Percentiles rank a stretch among this genome's conserved stretches.
These are phyloP conservation scores for Ormia ochracea DNA, from an alignment of 2,888 invertebrate genomes.

Conservation along the genomic window DNA sequence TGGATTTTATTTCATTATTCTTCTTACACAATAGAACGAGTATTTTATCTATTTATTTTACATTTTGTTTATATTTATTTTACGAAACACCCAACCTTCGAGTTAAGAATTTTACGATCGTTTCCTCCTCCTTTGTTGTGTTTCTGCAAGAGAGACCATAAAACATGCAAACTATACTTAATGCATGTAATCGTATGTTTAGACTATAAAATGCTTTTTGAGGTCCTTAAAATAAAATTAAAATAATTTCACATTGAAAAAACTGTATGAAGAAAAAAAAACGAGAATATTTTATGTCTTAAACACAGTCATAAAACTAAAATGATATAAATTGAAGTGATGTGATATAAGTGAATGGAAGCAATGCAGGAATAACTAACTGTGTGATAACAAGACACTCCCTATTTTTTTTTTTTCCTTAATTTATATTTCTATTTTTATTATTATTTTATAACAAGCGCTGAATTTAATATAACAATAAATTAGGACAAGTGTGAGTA, in stretches of 20 bases:
- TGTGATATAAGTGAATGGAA: slow-evolving; percentile 7
- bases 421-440: not conserved
- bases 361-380: not conserved
- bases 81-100: slow-evolving; percentile 35
- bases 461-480: slow-evolving; percentile 15
- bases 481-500: slow-evolving; percentile 55
- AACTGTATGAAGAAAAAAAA: too few species aligned
- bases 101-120: slow-evolving; percentile 41
- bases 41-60: slow-evolving; percentile 44
- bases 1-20: slow-evolving; percentile 30
- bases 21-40: slow-evolving; percentile 14
- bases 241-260: slow-evolving; percentile 62
- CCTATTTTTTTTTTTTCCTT: slow-evolving; percentile 44
- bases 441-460: slow-evolving; percentile 18
- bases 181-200: slow-evolving; percentile 59
- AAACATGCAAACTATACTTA: slow-evolving; percentile 61
- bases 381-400: slow-evolving; percentile 59
- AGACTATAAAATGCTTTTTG: slow-evolving; percentile 60
- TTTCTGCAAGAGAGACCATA: slow-evolving; percentile 29
- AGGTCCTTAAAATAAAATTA: slow-evolving; percentile 66
- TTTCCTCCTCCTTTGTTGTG: not conserved
- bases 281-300: slow-evolving; percentile 45
- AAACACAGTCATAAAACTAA: slow-evolving; percentile 59
- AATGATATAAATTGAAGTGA: slow-evolving; percentile 51
- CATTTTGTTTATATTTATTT: slow-evolving; percentile 3